These are phyloP conservation scores for Promerops cafer DNA, from an alignment of 2,113 vertebrate genomes.

Conservation along the genomic window DNA sequence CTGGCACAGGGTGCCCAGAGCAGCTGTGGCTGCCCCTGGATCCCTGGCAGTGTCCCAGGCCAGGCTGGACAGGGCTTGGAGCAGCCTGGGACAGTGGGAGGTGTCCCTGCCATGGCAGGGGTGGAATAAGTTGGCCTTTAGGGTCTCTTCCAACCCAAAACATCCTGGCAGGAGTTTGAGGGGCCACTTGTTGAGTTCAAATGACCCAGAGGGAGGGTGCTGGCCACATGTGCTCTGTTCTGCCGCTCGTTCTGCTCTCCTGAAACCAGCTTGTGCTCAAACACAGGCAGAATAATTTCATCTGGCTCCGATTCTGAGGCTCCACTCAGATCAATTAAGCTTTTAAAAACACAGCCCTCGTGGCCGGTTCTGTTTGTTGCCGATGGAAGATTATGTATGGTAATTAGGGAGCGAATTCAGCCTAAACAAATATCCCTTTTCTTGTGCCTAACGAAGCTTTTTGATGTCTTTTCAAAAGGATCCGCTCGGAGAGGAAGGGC, in stretches of 20 bases:
- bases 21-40: not conserved
- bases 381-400: not conserved
- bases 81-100: fast-evolving
- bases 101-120: not conserved
- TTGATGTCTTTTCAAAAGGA: not conserved
- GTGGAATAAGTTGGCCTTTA: not conserved
- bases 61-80: not conserved
- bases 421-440: not conserved
- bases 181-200: fast-evolving
- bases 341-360: not conserved
- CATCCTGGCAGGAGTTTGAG: not conserved
- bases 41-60: not conserved
- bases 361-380: not conserved
- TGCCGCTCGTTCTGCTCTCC: fast-evolving
- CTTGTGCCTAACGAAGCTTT: not conserved
- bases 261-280: not conserved
- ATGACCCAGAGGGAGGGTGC: not conserved
- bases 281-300: not conserved
- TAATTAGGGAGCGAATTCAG: not conserved
- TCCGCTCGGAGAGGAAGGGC: not conserved
- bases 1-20: no score
- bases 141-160: not conserved
- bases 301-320: not conserved
- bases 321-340: not conserved
- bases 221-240: not conserved